These are phyloP conservation scores for Coregonus clupeaformis DNA, from an alignment of 2,113 vertebrate genomes.

Conservation along the genomic window DNA sequence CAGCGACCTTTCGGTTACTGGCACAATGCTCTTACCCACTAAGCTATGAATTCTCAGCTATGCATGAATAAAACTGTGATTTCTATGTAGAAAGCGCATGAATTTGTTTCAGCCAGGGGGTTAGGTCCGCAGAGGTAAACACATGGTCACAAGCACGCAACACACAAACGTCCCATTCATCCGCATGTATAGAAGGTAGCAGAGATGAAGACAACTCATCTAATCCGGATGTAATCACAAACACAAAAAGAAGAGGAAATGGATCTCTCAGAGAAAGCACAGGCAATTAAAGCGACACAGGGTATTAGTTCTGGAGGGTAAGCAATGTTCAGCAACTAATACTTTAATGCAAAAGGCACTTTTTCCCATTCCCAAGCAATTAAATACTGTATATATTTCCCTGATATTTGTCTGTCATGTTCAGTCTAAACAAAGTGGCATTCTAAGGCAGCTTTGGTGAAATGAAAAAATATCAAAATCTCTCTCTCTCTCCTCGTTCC, in stretches of 20 bases:
- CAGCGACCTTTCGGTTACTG: too few species aligned
- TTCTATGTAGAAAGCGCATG: constrained; percentile 27
- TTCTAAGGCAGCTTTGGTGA: not conserved
- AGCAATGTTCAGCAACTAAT: not conserved
- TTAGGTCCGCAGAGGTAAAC: not conserved
- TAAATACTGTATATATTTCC: constrained; percentile 31
- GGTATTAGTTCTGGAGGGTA: constrained; percentile 5
- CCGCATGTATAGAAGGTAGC: too few species aligned
- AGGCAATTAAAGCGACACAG: constrained; percentile 1
- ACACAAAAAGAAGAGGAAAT: constrained; percentile 34
- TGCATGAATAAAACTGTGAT: constrained; percentile 45
- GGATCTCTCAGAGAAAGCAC: constrained; percentile 1
- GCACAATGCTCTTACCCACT: too few species aligned
- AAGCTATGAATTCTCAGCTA: constrained; percentile 34
- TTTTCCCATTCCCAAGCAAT: not conserved
- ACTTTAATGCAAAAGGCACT: too few species aligned
- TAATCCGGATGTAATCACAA: constrained; percentile 40
- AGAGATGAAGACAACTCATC: not conserved
- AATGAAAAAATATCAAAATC: constrained; percentile 28
- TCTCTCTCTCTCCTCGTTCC: constrained; percentile 15
- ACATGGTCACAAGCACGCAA: constrained; percentile 5
- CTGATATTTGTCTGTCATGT: constrained; percentile 1
- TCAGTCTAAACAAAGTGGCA: constrained; percentile 11
- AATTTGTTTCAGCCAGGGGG: constrained; percentile 21
- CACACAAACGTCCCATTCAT: constrained; percentile 4